Base-by-base conservation (phyloP, 37 sponge, comb jelly and placozoan species). In the Mnemiopsis leidyi region DNA sequence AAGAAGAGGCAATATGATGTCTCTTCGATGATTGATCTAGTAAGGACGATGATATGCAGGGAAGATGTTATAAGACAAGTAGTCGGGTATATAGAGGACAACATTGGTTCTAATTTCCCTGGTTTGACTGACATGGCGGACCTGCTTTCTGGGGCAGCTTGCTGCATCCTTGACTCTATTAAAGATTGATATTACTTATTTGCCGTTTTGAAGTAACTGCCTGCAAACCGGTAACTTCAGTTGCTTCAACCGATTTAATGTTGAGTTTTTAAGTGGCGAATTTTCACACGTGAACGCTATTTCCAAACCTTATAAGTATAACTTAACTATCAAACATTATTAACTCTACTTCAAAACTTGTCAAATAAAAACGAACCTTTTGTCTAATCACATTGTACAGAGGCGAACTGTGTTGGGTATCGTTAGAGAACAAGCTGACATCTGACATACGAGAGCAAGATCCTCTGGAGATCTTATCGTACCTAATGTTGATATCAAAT, bases 371-470 rank as follows among this genome's bases (percentile, higher is more conserved):
- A 20, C 20, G 68, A 21, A 77, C 79, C 79, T 26, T 77, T 20
- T 77, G 79, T 77, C 79, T 77, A 0, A 77, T 32, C 0, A 77
- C 79, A 32, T 77, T 77, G 79, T 77, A 77, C 1, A 77, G 79
- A 33, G 79, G 79, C 3, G 79, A 77, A 20, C 79, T 77, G 36
- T 77, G 35, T 18, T 31, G 79, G 32, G 36, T 77, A 32, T 32
- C 79, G 32, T 31, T 32, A 21, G 79, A 31, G 28, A 69, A 25
- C 0, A 32, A 31, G 79, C 79, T 77, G 35, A 32, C 36, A 34
- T 77, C 32, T 3, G 79, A 77, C 79, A 31, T 26, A 34, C 79
- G 33, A 20, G 79, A 77, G 33, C 79, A 77, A 18, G 61, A 48
- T 48, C 61, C 61, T 13, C 26, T 26, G 32, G 79, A 77, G 2